These are phyloP conservation scores for Prorops nasuta DNA, from an alignment of 1,140 invertebrate species.

Conservation along the genomic window DNA sequence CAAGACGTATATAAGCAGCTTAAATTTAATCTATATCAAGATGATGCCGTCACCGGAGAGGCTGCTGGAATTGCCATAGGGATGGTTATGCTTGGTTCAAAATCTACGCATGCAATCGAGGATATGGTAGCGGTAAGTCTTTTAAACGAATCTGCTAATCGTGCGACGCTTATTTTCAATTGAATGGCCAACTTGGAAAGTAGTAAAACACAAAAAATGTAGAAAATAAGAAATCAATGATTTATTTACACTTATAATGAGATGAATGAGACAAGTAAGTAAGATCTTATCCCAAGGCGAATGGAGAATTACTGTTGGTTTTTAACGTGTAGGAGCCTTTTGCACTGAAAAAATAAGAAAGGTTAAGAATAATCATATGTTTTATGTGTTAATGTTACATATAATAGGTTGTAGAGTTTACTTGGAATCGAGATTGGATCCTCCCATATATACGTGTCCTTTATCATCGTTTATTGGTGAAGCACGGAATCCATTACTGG, in stretches of 20 bases:
- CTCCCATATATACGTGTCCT: conserved; percentile 21
- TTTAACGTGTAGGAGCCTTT: background rate
- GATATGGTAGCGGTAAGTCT: conserved; percentile 85
- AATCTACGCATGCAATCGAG: conserved; percentile 82
- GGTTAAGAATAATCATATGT: background rate
- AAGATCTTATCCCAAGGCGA: background rate
- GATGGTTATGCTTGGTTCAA: conserved; percentile 96
- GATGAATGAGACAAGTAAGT: too few species aligned
- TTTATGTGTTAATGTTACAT: too few species aligned
- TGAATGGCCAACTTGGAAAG: too few species aligned
- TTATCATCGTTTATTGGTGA: background rate
- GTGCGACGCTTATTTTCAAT: too few species aligned
- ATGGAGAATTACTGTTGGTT: conserved; percentile 10
- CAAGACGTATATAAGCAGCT: conserved; percentile 94
- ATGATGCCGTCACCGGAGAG: conserved; percentile 98
- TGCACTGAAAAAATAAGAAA: conserved; percentile 2
- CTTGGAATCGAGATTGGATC: conserved; percentile 9
- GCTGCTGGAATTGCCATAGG: conserved; percentile 98
- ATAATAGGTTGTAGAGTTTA: conserved; percentile 8
- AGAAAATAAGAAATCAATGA: too few species aligned
- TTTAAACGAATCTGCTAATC: background rate
- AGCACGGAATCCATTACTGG: conserved; percentile 13
- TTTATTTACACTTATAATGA: too few species aligned
- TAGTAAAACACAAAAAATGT: too few species aligned
- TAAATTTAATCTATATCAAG: conserved; percentile 96